Evolutionary conservation across 1,140 invertebrate species (phyloP).

Genomic region (Cepaea nemoralis): DNA sequence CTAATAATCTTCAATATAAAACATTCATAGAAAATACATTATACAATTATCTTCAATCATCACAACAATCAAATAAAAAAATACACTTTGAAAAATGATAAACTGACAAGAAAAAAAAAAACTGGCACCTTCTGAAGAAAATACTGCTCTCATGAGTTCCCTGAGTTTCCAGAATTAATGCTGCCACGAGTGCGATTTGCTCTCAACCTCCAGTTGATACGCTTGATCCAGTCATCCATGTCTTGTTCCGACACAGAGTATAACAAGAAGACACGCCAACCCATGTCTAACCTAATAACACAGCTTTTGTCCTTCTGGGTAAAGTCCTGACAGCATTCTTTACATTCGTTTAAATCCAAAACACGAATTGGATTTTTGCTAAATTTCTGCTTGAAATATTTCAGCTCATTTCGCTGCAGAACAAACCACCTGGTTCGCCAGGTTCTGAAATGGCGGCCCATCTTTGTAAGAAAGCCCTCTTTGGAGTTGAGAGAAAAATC

Average conservation of each 20-base stretch:
- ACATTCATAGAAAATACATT: too few species aligned
- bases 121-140: not conserved
- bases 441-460: conserved; percentile 62
- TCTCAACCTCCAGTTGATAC: conserved; percentile 64
- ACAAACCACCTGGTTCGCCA: conserved; percentile 66
- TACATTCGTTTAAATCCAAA: conserved; percentile 64
- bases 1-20: too few species aligned
- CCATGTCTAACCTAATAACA: conserved; percentile 62
- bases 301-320: conserved; percentile 54
- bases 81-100: too few species aligned
- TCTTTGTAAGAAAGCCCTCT: conserved; percentile 66
- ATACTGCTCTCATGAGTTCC: conserved; percentile 4
- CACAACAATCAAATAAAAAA: too few species aligned
- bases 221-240: conserved; percentile 63
- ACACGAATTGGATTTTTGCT: conserved; percentile 55
- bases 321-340: conserved; percentile 55
- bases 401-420: conserved; percentile 60
- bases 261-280: conserved; percentile 64
- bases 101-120: too few species aligned
- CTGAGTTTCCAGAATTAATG: conserved; percentile 32
- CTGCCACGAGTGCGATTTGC: conserved; percentile 38
- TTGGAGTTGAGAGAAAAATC: conserved; percentile 66
- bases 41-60: too few species aligned
- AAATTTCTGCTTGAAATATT: conserved; percentile 60
- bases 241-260: conserved; percentile 61